Conservation (phyloP, 2,113 vertebrate species). For the Pithys albifrons region DNA sequence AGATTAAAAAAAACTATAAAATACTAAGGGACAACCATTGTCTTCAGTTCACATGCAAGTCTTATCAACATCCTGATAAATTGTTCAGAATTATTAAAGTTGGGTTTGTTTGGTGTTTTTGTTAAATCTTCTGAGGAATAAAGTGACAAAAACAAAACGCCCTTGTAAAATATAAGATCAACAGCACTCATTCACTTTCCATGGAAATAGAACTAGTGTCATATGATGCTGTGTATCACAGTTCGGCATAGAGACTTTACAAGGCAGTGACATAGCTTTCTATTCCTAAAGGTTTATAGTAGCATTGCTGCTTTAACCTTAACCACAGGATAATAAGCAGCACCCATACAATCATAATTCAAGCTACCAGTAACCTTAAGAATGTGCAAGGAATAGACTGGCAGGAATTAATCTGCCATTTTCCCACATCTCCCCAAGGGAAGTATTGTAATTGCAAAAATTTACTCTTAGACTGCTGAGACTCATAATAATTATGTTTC, state of each 20-base stretch:
- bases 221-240: background rate
- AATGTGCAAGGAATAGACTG: slow-evolving; percentile 56
- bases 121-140: background rate
- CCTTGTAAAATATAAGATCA: background rate
- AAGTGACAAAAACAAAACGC: background rate
- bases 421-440: slow-evolving; percentile 80
- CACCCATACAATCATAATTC: slow-evolving; percentile 22
- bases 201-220: background rate
- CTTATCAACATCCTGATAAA: background rate
- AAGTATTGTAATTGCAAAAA: slow-evolving; percentile 81
- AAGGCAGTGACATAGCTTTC: background rate
- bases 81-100: background rate
- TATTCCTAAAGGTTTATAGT: slow-evolving; percentile 33
- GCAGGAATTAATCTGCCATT: slow-evolving; percentile 78
- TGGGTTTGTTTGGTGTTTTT: background rate
- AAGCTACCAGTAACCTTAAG: slow-evolving; percentile 43
- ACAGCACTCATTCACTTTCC: background rate
- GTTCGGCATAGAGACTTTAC: background rate
- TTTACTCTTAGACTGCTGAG: slow-evolving; percentile 81
- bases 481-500: slow-evolving; percentile 79
- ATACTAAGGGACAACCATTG: background rate
- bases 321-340: slow-evolving; percentile 51
- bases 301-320: slow-evolving; percentile 56
- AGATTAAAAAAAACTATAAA: background rate
- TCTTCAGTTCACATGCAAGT: background rate